Evolutionary conservation across 2,797 vertebrate genomes (phyloP).

Genomic region (Hypotaenidia philippensis): DNA sequence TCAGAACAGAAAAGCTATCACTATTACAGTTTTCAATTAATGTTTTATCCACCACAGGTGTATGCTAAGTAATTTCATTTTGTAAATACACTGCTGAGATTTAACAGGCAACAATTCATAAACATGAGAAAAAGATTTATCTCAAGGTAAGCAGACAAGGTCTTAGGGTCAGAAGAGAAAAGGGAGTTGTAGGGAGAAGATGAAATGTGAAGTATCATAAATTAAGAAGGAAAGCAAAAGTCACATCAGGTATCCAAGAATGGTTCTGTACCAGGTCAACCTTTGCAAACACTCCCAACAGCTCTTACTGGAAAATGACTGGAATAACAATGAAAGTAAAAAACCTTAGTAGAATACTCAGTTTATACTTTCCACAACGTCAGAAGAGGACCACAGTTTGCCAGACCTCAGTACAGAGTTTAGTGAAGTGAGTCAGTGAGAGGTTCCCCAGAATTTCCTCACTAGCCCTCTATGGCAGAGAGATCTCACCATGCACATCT

Average conservation of each 20-base stretch:
- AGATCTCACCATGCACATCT: neutral
- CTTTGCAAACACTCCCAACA: neutral
- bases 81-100: neutral
- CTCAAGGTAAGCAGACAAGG: neutral
- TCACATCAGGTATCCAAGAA: neutral
- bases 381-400: neutral
- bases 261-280: neutral
- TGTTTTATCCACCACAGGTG: neutral
- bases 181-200: neutral
- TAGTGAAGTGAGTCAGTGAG: fast-evolving
- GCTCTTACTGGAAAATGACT: neutral
- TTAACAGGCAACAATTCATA: neutral
- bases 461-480: fast-evolving
- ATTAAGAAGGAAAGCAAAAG: neutral
- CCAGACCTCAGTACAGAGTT: fast-evolving
- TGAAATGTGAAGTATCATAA: neutral
- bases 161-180: neutral
- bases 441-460: neutral
- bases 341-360: neutral
- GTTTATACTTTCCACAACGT: neutral
- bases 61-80: neutral
- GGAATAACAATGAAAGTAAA: neutral
- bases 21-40: neutral
- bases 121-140: neutral
- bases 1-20: neutral